These are phyloP conservation scores for Nephotettix cincticeps DNA, from an alignment of 1,140 invertebrate genomes.

Conservation along the genomic window DNA sequence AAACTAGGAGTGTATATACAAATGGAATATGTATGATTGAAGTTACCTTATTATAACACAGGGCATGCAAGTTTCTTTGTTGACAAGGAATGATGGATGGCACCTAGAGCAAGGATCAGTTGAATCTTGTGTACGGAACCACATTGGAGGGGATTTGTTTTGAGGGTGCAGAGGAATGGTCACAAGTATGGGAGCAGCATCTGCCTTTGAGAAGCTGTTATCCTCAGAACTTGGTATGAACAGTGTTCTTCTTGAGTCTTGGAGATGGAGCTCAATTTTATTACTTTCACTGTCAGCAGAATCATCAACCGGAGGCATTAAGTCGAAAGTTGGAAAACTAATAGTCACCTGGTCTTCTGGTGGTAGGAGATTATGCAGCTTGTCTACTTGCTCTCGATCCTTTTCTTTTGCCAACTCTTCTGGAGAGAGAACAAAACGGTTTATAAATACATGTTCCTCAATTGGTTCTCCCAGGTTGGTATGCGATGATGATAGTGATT, in stretches of 20 bases:
- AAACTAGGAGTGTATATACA: neutral
- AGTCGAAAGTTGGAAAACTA: constrained; percentile 21
- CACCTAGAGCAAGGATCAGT: constrained; percentile 25
- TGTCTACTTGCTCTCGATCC: neutral
- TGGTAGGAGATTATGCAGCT: neutral
- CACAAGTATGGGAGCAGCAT: constrained; percentile 32
- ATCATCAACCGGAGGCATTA: constrained; percentile 26
- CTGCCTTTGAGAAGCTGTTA: neutral
- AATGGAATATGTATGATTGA: neutral
- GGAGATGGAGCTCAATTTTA: constrained; percentile 33
- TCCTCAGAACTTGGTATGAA: constrained; percentile 31
- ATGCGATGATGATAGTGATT: neutral
- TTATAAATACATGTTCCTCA: neutral
- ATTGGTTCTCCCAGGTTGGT: neutral
- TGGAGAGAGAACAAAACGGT: constrained; percentile 1
- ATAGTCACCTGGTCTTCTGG: neutral
- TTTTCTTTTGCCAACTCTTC: neutral
- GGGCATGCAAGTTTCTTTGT: constrained; percentile 33
- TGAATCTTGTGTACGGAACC: neutral
- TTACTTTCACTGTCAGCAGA: constrained; percentile 31
- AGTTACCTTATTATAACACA: constrained; percentile 32
- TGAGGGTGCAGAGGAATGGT: constrained; percentile 26
- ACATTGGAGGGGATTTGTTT: constrained; percentile 19
- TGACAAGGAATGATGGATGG: constrained; percentile 35
- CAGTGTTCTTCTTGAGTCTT: constrained; percentile 31